Conservation (phyloP, 2,113 vertebrate species). For the Lasiurus cinereus region DNA sequence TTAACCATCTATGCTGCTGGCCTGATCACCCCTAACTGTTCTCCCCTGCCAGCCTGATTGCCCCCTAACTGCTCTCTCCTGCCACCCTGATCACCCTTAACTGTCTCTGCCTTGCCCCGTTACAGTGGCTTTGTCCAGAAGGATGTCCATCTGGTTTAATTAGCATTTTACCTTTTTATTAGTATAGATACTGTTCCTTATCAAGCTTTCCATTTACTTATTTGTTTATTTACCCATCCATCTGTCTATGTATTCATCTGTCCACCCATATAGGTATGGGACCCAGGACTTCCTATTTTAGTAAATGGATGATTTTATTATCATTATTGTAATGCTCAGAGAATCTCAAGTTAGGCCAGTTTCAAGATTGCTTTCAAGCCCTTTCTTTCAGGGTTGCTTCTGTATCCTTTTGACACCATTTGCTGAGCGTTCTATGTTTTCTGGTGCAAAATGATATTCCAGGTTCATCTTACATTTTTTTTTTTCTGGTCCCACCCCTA, state of each 20-base stretch:
- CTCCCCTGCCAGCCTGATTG: too few relatives aligned
- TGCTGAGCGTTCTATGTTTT: background rate
- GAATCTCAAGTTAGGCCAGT: background rate
- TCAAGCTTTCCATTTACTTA: background rate
- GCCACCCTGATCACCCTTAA: too few relatives aligned
- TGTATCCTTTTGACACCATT: background rate
- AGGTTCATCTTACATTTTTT: background rate
- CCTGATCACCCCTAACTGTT: too few relatives aligned
- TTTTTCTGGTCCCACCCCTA: background rate
- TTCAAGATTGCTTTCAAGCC: background rate
- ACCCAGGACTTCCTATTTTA: background rate
- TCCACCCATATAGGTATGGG: background rate
- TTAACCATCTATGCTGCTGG: too few relatives aligned
- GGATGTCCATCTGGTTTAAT: too few relatives aligned
- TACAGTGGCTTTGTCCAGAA: too few relatives aligned
- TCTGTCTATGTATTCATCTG: background rate
- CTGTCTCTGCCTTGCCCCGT: too few relatives aligned
- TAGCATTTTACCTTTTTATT: too few relatives aligned
- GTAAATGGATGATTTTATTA: background rate
- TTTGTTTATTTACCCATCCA: background rate
- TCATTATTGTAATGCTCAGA: background rate
- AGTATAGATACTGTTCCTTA: background rate
- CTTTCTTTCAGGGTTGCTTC: background rate
- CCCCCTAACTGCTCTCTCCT: too few relatives aligned
- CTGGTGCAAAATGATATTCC: background rate